Evolutionary conservation across 2,888 invertebrate species (phyloP), one percentile per base, ranked within the genome.

Genomic region (Anagyrus pseudococci): DNA sequence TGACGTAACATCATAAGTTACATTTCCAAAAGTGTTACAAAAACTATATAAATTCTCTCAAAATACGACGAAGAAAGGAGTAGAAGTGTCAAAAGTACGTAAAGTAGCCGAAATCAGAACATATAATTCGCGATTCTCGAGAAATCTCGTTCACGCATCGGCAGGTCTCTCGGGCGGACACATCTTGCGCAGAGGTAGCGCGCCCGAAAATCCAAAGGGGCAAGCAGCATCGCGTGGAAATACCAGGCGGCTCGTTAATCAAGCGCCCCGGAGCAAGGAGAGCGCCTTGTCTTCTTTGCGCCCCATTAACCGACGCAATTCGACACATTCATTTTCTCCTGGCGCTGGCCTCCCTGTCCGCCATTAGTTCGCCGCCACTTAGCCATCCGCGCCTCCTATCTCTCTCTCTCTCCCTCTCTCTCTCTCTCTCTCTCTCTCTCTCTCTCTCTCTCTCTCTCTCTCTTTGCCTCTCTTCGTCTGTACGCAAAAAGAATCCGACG

Each of bases 321-420:
- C 75, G 71, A 73, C 73, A 75, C 75, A 76, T 77, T 76, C 72
- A 73, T 76, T 76, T 72, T 73, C 70, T 70, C 71, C 72, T 70
- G 70, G 71, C 63, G 56, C 41, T 43, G 54, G 50, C 25, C 44
- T 41, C 43, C 57, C 43, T 77, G 77, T 75, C 76, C 73, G 74
- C 75, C 75, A 77, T 77, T 77, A 77, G 75, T 74, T 75, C 71
- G 70, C 69, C 72, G 71, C 72, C 74, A 74, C 74, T 75, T 76
- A 74, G 72, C 66, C 40, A 22, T 46, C 8, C 33, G n/a, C n/a
- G n/a, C n/a, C n/a, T n/a, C n/a, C n/a, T n/a, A n/a, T n/a, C n/a
- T n/a, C n/a, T 13, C 33, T 33, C 33, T 7, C 33, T 10, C 33
- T 23, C 23, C 13, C 33, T 23, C 19, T 19, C 23, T 26, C 26